These are phyloP conservation scores for Brenthis ino DNA, from an alignment of 2,888 invertebrate genomes.

Conservation along the genomic window DNA sequence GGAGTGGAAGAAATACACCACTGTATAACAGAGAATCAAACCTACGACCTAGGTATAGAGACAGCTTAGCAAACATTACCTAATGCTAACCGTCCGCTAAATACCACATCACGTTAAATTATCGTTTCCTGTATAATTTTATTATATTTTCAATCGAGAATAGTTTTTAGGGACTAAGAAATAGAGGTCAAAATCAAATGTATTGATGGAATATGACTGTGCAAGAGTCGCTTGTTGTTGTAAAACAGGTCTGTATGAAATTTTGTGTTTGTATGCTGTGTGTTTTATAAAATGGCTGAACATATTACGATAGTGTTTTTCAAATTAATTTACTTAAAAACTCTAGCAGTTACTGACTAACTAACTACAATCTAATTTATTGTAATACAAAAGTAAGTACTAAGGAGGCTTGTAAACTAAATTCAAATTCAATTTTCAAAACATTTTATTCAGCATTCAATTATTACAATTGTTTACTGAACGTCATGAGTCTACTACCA, in stretches of 20 bases:
- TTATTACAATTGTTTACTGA: no score
- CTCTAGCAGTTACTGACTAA: no score
- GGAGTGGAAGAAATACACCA: no score
- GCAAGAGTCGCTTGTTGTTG: slow-evolving; percentile 4
- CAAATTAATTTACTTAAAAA: no score
- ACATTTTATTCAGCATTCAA: no score
- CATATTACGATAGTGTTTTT: no score
- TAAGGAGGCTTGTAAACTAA: no score
- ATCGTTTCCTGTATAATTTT: slow-evolving; percentile 21
- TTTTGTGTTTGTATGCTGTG: background rate
- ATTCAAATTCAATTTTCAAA: no score
- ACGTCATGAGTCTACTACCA: no score
- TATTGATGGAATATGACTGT: background rate
- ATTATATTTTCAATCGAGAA: background rate
- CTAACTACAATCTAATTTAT: no score
- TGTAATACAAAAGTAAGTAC: no score
- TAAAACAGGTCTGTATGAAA: background rate
- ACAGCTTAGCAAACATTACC: background rate
- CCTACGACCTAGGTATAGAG: slow-evolving; percentile 1
- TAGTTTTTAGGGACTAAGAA: background rate
- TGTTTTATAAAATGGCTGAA: no score
- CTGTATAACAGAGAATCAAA: slow-evolving; percentile 1
- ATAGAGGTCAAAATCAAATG: background rate
- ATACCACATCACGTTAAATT: slow-evolving; percentile 25
- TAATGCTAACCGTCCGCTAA: slow-evolving; percentile 13